phyloP scores from a whole-genome alignment of 2,797 vertebrate genomes.

The Jordanella pulchra region DNA sequence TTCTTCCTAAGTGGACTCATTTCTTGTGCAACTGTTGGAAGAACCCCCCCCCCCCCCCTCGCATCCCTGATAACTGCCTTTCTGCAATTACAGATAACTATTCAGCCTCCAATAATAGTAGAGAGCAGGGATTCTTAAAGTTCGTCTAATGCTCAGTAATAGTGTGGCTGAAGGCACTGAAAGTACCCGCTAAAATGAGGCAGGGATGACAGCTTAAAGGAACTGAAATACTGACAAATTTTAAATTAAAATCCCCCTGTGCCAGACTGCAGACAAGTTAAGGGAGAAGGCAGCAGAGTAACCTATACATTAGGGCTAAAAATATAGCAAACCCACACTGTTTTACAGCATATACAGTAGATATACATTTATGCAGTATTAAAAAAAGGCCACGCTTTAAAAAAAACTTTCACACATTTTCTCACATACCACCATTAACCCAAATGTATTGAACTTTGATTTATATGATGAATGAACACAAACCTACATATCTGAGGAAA shows the following conservation, averaged over 20 bases:
- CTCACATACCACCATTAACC: background rate
- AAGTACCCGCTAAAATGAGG: conserved; percentile 58
- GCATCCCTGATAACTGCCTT: conserved; percentile 43
- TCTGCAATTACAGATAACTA: conserved; percentile 70
- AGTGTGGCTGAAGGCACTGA: conserved; percentile 59
- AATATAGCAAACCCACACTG: conserved; percentile 46
- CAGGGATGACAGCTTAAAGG: conserved; percentile 59
- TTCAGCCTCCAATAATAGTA: conserved; percentile 56
- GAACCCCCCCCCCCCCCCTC: conserved; percentile 44
- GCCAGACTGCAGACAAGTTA: conserved; percentile 46
- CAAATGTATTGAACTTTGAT: background rate
- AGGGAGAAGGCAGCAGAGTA: conserved; percentile 35
- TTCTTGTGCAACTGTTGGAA: conserved; percentile 19
- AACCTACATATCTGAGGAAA: background rate
- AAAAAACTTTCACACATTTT: background rate
- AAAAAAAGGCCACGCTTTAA: background rate
- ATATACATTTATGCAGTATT: background rate
- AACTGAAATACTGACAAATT: conserved; percentile 62
- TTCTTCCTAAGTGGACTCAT: conserved; percentile 33
- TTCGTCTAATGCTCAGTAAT: conserved; percentile 47
- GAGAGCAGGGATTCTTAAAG: conserved; percentile 41
- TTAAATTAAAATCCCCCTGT: conserved; percentile 66
- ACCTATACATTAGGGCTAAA: conserved; percentile 15
- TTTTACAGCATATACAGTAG: background rate
- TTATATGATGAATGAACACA: background rate